A percentile compares a stretch with the other conserved stretches of the same genome.
Evolutionary conservation across 1,140 invertebrate species (phyloP).

Genomic region (Stenopsyche tienmushanensis): DNA sequence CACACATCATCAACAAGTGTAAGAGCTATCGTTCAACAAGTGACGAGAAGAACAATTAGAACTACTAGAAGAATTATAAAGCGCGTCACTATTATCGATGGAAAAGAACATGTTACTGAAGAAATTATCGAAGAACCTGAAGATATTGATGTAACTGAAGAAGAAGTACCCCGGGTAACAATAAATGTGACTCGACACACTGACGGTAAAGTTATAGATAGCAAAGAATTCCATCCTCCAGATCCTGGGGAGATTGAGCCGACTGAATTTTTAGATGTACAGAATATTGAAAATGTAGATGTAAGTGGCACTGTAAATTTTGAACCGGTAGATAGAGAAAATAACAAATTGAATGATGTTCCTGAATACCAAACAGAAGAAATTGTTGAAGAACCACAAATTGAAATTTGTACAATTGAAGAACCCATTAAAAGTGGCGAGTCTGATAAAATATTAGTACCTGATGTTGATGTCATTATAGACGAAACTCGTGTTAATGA

Average conservation of each 20-base stretch:
- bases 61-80: conserved; percentile 73
- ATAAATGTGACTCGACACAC: conserved; percentile 68
- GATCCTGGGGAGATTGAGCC: conserved; percentile 17
- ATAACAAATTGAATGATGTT: conserved; percentile 20
- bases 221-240: conserved; percentile 49
- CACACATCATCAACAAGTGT: conserved; percentile 63
- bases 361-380: conserved; percentile 2
- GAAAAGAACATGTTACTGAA: conserved; percentile 78
- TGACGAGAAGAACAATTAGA: conserved; percentile 72
- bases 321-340: conserved; percentile 40
- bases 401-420: no score
- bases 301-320: conserved; percentile 38
- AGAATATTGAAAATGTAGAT: background rate
- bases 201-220: conserved; percentile 55
- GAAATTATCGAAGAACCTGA: conserved; percentile 82
- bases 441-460: no score
- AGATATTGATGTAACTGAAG: conserved; percentile 74
- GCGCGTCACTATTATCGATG: conserved; percentile 74
- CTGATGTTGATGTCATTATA: no score
- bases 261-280: background rate
- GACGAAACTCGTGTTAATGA: no score
- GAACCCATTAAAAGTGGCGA: no score
- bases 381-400: conserved; percentile 21
- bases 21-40: conserved; percentile 75
- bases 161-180: conserved; percentile 69